These are phyloP conservation scores for Malurus elegans DNA, from an alignment of 2,113 vertebrate genomes.

Conservation along the genomic window DNA sequence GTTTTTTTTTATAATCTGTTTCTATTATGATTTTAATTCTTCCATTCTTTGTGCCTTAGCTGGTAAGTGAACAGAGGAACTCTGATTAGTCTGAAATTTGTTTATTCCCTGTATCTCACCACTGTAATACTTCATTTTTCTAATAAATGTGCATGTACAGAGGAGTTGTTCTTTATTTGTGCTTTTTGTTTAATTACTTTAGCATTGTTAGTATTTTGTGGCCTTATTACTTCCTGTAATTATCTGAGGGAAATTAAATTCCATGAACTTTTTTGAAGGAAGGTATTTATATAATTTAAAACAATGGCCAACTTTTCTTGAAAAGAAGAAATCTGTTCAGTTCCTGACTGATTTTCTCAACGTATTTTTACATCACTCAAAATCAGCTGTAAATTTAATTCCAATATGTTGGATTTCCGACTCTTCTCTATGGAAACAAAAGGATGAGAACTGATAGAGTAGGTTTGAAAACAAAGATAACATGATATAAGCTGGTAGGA, in stretches of 20 bases:
- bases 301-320: neutral
- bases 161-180: neutral
- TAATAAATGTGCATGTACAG: neutral
- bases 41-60: neutral
- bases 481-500: neutral
- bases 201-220: neutral
- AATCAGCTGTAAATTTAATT: neutral
- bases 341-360: neutral
- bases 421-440: neutral
- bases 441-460: neutral
- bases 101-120: neutral
- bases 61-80: neutral
- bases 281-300: neutral
- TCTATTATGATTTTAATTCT: neutral
- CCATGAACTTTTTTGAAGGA: neutral
- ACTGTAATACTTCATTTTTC: neutral
- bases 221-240: neutral
- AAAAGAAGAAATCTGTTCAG: neutral
- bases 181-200: neutral
- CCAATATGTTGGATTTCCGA: neutral
- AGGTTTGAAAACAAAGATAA: neutral
- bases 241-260: neutral
- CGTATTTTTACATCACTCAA: neutral
- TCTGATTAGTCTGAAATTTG: neutral
- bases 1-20: neutral